Percentiles rank a stretch among this genome's conserved stretches.
phyloP scores from a whole-genome alignment of 2,113 vertebrate genomes.

The Sebastes schlegelii region DNA sequence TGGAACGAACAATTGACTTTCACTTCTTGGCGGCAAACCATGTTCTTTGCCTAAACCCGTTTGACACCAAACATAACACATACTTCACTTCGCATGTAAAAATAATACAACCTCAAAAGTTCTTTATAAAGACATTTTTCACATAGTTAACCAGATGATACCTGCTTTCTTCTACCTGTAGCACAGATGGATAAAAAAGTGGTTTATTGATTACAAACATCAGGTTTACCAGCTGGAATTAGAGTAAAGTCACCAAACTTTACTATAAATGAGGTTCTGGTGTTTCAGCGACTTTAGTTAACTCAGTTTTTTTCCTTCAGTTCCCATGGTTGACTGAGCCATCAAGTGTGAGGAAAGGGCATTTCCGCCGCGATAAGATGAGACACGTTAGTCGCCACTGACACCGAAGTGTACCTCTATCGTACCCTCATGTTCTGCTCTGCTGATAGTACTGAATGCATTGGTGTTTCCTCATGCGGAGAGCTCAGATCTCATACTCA shows the following conservation, averaged over 20 bases:
- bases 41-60: no score
- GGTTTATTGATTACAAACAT: neutral
- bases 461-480: slow-evolving; percentile 39
- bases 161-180: neutral
- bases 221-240: neutral
- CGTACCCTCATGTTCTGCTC: slow-evolving; percentile 66
- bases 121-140: neutral
- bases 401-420: slow-evolving; percentile 34
- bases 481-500: slow-evolving; percentile 52
- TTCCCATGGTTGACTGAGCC: slow-evolving; percentile 45
- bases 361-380: slow-evolving; percentile 51
- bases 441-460: slow-evolving; percentile 38
- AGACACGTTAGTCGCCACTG: slow-evolving; percentile 23
- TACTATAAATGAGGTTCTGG: neutral
- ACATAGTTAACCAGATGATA: neutral
- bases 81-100: neutral
- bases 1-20: no score
- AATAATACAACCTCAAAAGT: neutral
- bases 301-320: neutral
- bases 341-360: slow-evolving; percentile 51
- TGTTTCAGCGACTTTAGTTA: neutral
- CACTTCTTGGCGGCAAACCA: no score
- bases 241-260: neutral
- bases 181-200: neutral
- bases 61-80: no score